Evolutionary conservation across 2,113 vertebrate genomes (phyloP), one percentile per base, ranked within the genome.

Genomic region (Cyphomyrus plagiostoma): DNA sequence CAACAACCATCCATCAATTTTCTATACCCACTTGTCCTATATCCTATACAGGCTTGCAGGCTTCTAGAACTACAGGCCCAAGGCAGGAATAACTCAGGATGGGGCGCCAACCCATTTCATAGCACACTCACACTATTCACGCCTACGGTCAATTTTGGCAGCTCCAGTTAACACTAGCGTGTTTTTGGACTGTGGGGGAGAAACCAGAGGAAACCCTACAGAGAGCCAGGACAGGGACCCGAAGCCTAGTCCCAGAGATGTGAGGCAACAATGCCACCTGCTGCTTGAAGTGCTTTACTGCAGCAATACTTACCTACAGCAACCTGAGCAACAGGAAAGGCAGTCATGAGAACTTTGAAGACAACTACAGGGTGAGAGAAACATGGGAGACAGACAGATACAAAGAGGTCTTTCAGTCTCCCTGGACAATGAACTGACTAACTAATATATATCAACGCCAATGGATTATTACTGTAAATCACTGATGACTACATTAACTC

Each of bases 261-360:
- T 70, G 62, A 70, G 10, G n/a, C 21, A n/a, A 62, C 56, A 62
- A 9, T 49, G 53, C 21, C 77, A 82, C 30, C 77, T 82, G 77
- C 77, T 82, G 77, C 15, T 3, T 42, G 46, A 26, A 49, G 13
- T 42, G 62, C 39, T 1, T 88, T 49, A n/a, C 9, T 42, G 39
- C 46, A 30, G 84, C 46, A 50, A n/a, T 88, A 90, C 94, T 95
- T 86, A 95, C 95, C 95, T 4, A 95, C 66, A 6, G 91, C 91
- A 15, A 95, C 95, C 88, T 96, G 91, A 53, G 92, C 93, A 39
- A 95, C 66, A 42, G 95, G 93, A 6, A 95, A 3, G 82, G 56
- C 15, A 77, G 92, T 89, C 0, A 88, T 0, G 0, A 89, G 0
- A 15, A 92, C 0, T 89, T 95, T 96, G 70, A 90, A 91, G 49